Evolutionary conservation across 1,140 invertebrate genomes (phyloP), one percentile per base, ranked within the genome.

Genomic region (Phthorimaea operculella): DNA sequence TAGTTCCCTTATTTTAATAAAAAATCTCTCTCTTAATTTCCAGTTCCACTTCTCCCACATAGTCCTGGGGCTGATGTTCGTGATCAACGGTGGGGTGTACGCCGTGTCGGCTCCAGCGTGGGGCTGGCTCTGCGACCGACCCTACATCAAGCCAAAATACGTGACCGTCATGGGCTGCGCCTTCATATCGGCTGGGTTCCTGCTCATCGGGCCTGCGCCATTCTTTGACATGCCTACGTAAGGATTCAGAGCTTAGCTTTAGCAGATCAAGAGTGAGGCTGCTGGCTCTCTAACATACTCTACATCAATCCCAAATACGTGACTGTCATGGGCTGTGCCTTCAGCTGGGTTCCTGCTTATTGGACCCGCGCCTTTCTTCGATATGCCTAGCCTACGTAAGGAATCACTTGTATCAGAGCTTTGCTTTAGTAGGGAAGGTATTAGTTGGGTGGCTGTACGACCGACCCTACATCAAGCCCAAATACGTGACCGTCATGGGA

Each of bases 51-150:
- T 96, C 51, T 81, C 90, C 66, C 93, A 94, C 0, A 87, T 94
- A 7, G 71, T 94, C 8, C 83, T 96, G 33, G 95, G 95, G 0
- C 72, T 95, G 11, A 92, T 96, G 89, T 97, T 97, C 75, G 90
- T 97, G 12, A 92, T 96, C 45, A 95, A 94, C 69, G 95, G 95
- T 4, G 94, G 92, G 1, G 89, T 92, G 11, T 97, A 96, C 77
- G 94, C 94, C 0, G 42, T 93, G 0, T 92, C 92, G 0, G 93
- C 94, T 0, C 94, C 95, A 0, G 80, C 86, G 11, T 96, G 92
- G 90, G 94, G 95, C 18, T 92, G 89, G 89, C 62, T 95, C 0
- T 94, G 93, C 68, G 94, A 95, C 73, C 89, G 88, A 55, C 79
- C 74, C 6, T 66, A 80, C 9, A 66, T 89, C 1, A 86, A 86